Conservation (phyloP, 2,888 invertebrate species). For the Conus canariensis region DNA sequence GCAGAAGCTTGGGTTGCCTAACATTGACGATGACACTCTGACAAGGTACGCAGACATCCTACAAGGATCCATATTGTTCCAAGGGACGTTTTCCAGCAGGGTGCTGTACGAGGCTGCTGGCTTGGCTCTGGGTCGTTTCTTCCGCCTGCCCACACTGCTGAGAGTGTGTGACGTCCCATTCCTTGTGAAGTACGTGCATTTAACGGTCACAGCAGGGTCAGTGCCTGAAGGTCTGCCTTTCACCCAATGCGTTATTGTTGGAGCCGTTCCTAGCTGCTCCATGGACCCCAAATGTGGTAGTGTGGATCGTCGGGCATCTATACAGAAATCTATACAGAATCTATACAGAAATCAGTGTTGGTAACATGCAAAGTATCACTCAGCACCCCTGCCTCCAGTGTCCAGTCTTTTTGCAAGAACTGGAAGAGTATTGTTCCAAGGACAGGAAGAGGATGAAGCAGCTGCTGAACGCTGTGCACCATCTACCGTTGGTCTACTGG, state of each 20-base stretch:
- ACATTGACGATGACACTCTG: background rate
- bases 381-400: background rate
- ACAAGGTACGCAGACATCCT: background rate
- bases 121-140: slow-evolving; percentile 27
- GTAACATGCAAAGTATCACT: background rate
- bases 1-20: background rate
- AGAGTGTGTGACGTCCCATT: slow-evolving; percentile 28
- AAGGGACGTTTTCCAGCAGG: background rate
- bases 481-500: slow-evolving; percentile 4
- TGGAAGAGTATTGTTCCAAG: background rate
- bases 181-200: slow-evolving; percentile 2
- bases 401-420: background rate
- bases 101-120: slow-evolving; percentile 34
- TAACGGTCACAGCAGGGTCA: background rate
- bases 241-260: background rate
- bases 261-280: background rate
- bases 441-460: background rate
- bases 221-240: background rate
- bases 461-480: background rate
- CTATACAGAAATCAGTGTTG: background rate
- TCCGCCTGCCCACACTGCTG: background rate
- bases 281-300: too few relatives aligned
- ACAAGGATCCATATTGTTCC: background rate
- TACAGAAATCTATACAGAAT: too few relatives aligned
- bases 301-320: background rate